Evolutionary conservation across 2,888 invertebrate species (phyloP).

Genomic region (Netelia fuscicornis): DNA sequence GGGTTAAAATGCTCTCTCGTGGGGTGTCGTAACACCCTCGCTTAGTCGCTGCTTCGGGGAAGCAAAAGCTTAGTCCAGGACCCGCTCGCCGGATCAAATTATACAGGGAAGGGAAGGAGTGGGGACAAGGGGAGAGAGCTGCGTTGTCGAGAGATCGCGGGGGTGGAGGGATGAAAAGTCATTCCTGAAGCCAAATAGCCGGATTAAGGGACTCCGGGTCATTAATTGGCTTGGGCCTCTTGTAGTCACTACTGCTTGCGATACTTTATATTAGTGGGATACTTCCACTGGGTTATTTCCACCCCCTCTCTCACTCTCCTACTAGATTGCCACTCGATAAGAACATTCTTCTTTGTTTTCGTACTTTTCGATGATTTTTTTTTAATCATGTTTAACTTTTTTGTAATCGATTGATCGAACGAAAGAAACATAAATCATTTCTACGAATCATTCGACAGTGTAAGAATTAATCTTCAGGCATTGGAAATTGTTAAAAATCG

Average conservation of each 20-base stretch:
- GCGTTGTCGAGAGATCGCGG: conserved; percentile 45
- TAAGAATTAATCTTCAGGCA: no score
- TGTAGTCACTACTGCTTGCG: conserved; percentile 48
- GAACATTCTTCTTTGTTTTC: no score
- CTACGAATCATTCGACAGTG: no score
- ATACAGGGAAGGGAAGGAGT: conserved; percentile 73
- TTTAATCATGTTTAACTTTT: no score
- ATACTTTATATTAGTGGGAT: conserved; percentile 19
- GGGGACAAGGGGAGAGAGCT: background rate
- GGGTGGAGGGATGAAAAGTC: conserved; percentile 80
- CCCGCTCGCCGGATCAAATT: conserved; percentile 79
- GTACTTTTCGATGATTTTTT: no score
- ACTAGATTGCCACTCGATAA: no score
- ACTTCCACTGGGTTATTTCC: background rate
- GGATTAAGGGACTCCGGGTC: conserved; percentile 82
- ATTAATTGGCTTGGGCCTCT: conserved; percentile 77
- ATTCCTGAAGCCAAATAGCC: conserved; percentile 82
- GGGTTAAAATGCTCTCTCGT: conserved; percentile 76
- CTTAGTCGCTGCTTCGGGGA: conserved; percentile 69
- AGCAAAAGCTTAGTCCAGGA: conserved; percentile 66
- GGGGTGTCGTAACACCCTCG: conserved; percentile 80
- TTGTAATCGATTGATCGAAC: no score
- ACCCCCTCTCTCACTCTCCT: background rate
- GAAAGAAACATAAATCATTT: no score
- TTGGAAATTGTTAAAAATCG: no score